Evolutionary conservation across 2,888 invertebrate species (phyloP).

Genomic region (Eupsilia transversa): DNA sequence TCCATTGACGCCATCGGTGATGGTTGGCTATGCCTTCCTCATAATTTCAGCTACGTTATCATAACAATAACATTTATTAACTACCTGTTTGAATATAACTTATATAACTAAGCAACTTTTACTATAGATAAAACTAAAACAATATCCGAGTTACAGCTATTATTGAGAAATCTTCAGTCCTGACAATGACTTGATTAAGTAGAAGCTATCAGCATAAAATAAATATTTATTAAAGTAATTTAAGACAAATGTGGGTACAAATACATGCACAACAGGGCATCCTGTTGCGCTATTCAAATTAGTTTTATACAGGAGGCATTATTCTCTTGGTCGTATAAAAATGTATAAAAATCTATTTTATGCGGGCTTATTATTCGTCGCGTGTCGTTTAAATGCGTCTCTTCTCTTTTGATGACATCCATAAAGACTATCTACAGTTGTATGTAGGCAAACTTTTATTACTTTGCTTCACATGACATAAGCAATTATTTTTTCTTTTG

Average conservation of each 20-base stretch:
- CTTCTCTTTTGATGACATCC: slow-evolving; percentile 72
- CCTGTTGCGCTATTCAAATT: slow-evolving; percentile 75
- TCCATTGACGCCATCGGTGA: slow-evolving; percentile 47
- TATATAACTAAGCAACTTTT: not conserved
- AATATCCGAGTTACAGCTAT: slow-evolving; percentile 4
- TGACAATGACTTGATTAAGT: slow-evolving; percentile 41
- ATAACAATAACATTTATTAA: not conserved
- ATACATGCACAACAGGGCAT: slow-evolving; percentile 65
- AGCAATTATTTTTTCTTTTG: slow-evolving; percentile 12
- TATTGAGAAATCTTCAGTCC: slow-evolving; percentile 10
- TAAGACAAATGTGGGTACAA: slow-evolving; percentile 57
- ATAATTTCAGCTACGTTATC: slow-evolving; percentile 14
- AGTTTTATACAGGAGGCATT: slow-evolving; percentile 68
- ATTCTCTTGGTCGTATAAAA: slow-evolving; percentile 74
- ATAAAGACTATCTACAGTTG: slow-evolving; percentile 65
- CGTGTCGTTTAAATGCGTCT: slow-evolving; percentile 75
- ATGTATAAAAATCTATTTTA: slow-evolving; percentile 73
- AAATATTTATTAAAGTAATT: slow-evolving; percentile 60
- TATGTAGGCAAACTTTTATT: slow-evolving; percentile 64
- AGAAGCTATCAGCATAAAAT: slow-evolving; percentile 44
- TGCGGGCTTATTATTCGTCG: slow-evolving; percentile 80
- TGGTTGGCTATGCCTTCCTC: slow-evolving; percentile 12
- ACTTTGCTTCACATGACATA: slow-evolving; percentile 21
- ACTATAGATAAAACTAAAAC: not conserved
- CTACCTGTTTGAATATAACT: not conserved